Conservation (phyloP, 2,113 vertebrate genomes). For the Elephas maximus region DNA sequence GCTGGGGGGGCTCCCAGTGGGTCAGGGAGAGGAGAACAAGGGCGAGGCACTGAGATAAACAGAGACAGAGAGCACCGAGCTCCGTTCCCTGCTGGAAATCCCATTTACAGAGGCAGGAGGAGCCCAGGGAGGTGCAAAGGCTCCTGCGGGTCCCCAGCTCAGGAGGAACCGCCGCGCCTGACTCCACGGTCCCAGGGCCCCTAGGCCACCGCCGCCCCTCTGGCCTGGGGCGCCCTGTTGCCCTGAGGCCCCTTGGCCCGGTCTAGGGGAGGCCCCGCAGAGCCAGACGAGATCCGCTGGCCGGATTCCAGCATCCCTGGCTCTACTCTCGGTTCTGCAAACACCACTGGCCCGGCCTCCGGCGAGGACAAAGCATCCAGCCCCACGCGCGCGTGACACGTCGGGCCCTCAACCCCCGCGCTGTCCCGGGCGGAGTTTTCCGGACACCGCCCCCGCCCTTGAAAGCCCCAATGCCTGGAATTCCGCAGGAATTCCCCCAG, state of each 20-base stretch:
- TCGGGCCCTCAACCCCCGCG: neutral
- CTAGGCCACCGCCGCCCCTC: fast-evolving
- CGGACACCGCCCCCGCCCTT: fast-evolving
- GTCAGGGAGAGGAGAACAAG: neutral
- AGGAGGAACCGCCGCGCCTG: fast-evolving
- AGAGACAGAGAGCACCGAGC: neutral
- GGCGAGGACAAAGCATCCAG: neutral
- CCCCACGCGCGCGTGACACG: fast-evolving
- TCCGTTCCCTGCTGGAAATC: neutral
- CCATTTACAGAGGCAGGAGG: neutral
- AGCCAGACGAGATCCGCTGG: neutral
- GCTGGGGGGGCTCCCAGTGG: too few species aligned
- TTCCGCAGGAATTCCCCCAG: slow-evolving; percentile 44
- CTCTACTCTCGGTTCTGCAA: neutral
- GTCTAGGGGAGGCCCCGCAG: neutral
- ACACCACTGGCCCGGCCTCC: fast-evolving
- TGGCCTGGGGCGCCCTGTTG: too few species aligned
- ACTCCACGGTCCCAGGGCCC: neutral
- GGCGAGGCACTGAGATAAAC: neutral
- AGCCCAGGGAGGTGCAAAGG: fast-evolving
- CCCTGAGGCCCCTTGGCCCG: neutral
- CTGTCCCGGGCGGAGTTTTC: neutral
- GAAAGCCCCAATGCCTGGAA: slow-evolving; percentile 32
- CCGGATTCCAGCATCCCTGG: neutral
- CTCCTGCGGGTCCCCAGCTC: neutral